Conservation (phyloP, 2,888 invertebrate genomes). For the Cloeon dipterum region DNA sequence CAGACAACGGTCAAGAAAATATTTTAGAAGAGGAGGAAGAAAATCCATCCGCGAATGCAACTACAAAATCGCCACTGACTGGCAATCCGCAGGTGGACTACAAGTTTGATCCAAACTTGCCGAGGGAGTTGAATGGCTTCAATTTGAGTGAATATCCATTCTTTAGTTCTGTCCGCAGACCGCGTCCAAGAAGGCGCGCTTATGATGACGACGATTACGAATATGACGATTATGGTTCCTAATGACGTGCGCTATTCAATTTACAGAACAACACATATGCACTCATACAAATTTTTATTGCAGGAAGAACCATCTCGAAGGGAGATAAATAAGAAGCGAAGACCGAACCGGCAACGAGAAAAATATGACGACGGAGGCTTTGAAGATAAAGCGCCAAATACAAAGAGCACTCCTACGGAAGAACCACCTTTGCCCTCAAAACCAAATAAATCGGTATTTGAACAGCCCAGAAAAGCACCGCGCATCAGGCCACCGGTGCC, state of each 20-base stretch:
- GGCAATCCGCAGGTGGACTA: conserved; percentile 79
- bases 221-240: conserved; percentile 18
- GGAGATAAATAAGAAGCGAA: conserved; percentile 3
- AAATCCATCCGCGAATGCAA: not conserved
- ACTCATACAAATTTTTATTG: no score
- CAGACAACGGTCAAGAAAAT: no score
- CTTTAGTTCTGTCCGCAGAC: conserved; percentile 38
- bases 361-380: not conserved
- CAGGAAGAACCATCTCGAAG: not conserved
- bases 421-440: not conserved
- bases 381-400: conserved; percentile 2
- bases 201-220: conserved; percentile 38
- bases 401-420: not conserved
- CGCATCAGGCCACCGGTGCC: conserved; percentile 64
- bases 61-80: conserved; percentile 22
- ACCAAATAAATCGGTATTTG: conserved; percentile 31
- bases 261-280: no score
- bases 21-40: not conserved
- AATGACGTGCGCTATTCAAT: no score
- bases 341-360: conserved; percentile 1
- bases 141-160: conserved; percentile 77
- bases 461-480: conserved; percentile 50
- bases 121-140: conserved; percentile 66
- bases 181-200: conserved; percentile 35
- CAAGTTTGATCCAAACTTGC: conserved; percentile 70